Conservation (phyloP, 1,140 invertebrate genomes). For the Ladona fulva region DNA sequence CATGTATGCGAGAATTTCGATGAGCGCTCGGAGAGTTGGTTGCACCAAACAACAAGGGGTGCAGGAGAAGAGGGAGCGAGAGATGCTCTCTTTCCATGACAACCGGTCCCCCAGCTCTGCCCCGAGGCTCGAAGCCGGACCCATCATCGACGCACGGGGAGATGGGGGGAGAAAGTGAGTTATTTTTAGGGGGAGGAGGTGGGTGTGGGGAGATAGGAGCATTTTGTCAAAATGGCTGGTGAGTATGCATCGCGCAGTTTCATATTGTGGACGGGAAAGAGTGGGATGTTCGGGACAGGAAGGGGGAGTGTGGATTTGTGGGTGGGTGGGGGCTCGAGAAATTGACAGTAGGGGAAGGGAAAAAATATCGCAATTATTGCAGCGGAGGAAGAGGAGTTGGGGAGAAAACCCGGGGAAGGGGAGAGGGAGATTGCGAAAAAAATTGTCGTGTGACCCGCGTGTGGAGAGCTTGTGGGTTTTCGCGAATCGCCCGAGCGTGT, state of each 20-base stretch:
- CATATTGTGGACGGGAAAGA: background rate
- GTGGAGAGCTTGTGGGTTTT: background rate
- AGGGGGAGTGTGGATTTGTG: background rate
- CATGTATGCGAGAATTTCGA: too few relatives aligned
- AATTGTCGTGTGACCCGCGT: background rate
- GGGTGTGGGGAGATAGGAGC: background rate
- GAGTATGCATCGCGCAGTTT: background rate
- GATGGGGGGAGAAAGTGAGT: background rate
- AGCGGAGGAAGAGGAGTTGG: background rate
- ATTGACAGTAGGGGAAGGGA: background rate
- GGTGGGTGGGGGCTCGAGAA: background rate
- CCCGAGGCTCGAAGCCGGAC: background rate
- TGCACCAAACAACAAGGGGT: background rate
- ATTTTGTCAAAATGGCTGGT: constrained; percentile 5
- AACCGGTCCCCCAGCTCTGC: background rate
- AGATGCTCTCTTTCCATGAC: background rate
- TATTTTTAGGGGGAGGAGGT: background rate
- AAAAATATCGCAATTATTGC: background rate
- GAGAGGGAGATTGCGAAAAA: background rate
- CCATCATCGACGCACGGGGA: background rate
- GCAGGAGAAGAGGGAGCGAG: background rate
- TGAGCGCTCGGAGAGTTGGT: too few relatives aligned
- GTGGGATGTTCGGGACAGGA: background rate
- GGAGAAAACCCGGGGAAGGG: background rate
- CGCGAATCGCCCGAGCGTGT: background rate